Evolutionary conservation across 2,797 vertebrate genomes (phyloP), one percentile per base, ranked within the genome.

Genomic region (Falco concolor): DNA sequence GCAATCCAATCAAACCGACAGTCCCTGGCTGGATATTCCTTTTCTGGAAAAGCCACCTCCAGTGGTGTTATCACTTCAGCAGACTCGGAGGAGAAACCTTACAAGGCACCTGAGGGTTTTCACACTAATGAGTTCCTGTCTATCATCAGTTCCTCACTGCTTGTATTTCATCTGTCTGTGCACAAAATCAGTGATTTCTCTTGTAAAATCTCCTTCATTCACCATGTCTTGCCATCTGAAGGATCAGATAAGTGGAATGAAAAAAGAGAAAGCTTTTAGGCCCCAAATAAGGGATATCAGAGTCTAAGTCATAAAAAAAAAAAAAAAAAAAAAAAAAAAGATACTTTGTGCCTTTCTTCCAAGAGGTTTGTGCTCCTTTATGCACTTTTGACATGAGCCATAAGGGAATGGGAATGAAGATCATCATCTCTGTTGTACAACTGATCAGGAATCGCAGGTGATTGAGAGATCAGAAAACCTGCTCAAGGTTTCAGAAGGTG

Each of bases 1-100:
- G 81, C 75, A 85, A 84, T 93, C 95, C 82, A 93, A 87, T 86
- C 65, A 95, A 92, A 90, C 34, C 57, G 76, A 20, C 8, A 67
- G 73, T 89, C 87, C 84, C 92, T 64, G 32, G 38, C 0, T 80
- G 87, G 44, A 75, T 54, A 65, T 93, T 86, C 50, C 65, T 79
- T 49, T 73, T 69, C 74, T 77, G 61, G 75, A 85, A 89, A 91
- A 86, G n/a, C 40, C 68, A 75, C 53, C 94, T 89, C 32, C 60
- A 89, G 34, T 77, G 61, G 38, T 83, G 45, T 64, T 96, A 82
- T 86, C 54, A 47, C 65, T 83, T 74, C 36, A 57, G 65, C 69
- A 93, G 86, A 27, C 53, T 50, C 86, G 25, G 28, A 88, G 72
- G 47, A 91, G 40, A 84, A 88, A 72, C 64, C 56, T 92, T 74